Base-by-base conservation (phyloP, 92 coral and sea anemone species). In the Phymanthus crucifer region DNA sequence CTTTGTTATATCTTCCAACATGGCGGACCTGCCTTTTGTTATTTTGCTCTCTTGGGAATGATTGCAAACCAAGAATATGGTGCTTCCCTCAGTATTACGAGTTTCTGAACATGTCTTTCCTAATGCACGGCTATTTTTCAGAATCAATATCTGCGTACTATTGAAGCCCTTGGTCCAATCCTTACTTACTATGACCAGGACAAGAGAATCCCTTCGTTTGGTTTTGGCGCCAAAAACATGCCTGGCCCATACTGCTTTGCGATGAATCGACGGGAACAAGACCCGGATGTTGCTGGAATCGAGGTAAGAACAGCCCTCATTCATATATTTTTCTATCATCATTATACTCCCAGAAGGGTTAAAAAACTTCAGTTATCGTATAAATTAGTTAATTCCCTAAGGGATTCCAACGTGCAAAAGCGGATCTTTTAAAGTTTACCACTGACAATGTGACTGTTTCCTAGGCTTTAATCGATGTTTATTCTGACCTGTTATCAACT, bases 81-180 rank as follows among this genome's bases (percentile, higher is more conserved):
- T n/a, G n/a, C n/a, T 45, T 0, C 50, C 50, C 50, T 45, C n/a
- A n/a, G n/a, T n/a, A 45, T 45, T 45, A 9, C 3, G 16, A 9
- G 10, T 45, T 45, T 43, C n/a, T 48, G n/a, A 8, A 75, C 27
- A 45, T 43, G 29, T 65, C 18, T 54, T 4, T 57, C 16, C 57
- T 57, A 21, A 3, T 57, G n/a, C n/a, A n/a, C n/a, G n/a, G n/a
- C n/a, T n/a, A n/a, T 27, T 61, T 27, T 61, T 29, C 82, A 94
- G 98, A 94, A 94, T 83, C 97, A 95, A 86, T 95, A 95, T 73
- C 88, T 85, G 48, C 85, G 83, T 58, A 83, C 97, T 8, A 79
- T 93, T 2, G 87, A 84, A 71, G 74, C 93, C 12, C 72, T 93
- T 3, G 98, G 93, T 9, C 90, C 91, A 57, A 90, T 92, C 58